These are phyloP conservation scores for Yponomeuta plumbellus DNA, from an alignment of 2,888 invertebrate species.

Conservation along the genomic window DNA sequence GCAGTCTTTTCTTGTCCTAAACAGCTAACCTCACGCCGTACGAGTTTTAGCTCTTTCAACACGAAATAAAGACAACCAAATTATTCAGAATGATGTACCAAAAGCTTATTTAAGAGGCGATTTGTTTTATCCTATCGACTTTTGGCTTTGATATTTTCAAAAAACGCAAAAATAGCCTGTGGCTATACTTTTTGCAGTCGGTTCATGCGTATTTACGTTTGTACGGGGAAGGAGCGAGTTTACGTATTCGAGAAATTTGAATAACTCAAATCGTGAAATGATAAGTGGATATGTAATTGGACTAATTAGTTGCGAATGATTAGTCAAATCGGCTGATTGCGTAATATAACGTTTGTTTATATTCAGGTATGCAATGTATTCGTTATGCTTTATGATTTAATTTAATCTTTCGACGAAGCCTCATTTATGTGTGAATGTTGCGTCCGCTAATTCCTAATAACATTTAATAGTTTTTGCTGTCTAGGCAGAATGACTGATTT, in stretches of 20 bases:
- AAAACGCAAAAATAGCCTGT: too few relatives aligned
- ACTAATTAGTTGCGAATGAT: not conserved
- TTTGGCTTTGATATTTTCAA: too few relatives aligned
- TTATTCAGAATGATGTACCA: too few relatives aligned
- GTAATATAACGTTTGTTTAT: not conserved
- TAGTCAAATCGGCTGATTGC: not conserved
- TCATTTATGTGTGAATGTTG: not conserved
- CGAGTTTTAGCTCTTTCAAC: too few relatives aligned
- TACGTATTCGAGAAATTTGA: not conserved
- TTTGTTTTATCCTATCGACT: too few relatives aligned
- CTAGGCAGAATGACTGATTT: too few relatives aligned
- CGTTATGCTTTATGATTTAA: not conserved
- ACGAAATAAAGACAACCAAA: too few relatives aligned
- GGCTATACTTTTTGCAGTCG: not conserved
- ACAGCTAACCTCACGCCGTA: too few relatives aligned
- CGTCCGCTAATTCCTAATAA: too few relatives aligned
- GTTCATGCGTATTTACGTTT: not conserved
- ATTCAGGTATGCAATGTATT: not conserved
- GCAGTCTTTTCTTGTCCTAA: too few relatives aligned
- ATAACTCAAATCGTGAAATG: not conserved
- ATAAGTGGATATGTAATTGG: not conserved
- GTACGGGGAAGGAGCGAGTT: not conserved
- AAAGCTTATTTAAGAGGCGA: too few relatives aligned
- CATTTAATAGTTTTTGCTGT: too few relatives aligned
- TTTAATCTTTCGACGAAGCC: not conserved